Conservation (phyloP, 2,113 vertebrate genomes). For the Alexandromys fortis region DNA sequence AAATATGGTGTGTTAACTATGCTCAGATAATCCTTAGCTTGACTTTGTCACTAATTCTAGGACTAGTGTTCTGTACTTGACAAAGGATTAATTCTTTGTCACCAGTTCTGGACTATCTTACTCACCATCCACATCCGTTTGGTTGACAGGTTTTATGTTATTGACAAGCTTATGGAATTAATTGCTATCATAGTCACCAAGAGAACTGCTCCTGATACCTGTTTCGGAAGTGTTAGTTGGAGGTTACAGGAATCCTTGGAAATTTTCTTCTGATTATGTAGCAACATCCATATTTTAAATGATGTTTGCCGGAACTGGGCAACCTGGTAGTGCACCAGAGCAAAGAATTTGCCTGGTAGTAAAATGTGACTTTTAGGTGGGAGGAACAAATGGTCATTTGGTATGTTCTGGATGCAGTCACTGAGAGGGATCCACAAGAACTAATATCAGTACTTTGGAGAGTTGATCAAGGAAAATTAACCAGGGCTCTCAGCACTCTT, state of each 20-base stretch:
- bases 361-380: neutral
- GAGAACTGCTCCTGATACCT: neutral
- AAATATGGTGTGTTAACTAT: neutral
- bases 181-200: neutral
- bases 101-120: neutral
- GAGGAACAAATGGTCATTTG: neutral
- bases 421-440: neutral
- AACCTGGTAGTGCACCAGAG: neutral
- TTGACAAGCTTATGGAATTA: neutral
- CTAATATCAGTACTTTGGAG: neutral
- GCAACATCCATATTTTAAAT: neutral
- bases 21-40: neutral
- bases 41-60: neutral
- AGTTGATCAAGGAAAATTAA: neutral
- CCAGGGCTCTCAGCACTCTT: neutral
- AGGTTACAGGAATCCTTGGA: neutral
- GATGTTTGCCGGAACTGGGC: rapidly evolving
- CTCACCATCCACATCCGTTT: neutral
- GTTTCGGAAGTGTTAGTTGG: neutral
- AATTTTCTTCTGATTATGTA: neutral
- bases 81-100: neutral
- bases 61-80: neutral
- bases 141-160: neutral
- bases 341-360: neutral
- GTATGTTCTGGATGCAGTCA: neutral